Percentiles rank a stretch among this genome's conserved stretches.
phyloP scores from a whole-genome alignment of 2,888 invertebrate species.

The Hydroisotoma schaefferi region DNA sequence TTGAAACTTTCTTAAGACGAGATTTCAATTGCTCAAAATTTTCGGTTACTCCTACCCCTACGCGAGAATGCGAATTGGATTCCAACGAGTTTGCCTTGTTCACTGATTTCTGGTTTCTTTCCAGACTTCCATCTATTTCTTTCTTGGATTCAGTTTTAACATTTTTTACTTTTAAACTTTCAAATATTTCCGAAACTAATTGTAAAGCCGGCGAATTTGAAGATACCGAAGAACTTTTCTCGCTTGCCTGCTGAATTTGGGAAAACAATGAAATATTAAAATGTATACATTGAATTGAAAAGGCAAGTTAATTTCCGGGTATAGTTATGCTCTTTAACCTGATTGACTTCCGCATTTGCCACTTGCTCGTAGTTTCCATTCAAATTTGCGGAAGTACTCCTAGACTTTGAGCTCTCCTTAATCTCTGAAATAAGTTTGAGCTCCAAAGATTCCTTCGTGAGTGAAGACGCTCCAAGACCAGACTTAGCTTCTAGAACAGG shows the following conservation, averaged over 20 bases:
- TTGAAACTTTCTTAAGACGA: conserved; percentile 69
- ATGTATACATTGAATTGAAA: too few species aligned
- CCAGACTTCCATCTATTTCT: conserved; percentile 13
- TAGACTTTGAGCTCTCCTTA: conserved; percentile 60
- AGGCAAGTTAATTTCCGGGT: too few species aligned
- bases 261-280: too few species aligned
- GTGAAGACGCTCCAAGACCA: conserved; percentile 31
- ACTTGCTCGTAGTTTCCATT: conserved; percentile 12
- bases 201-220: conserved; percentile 71
- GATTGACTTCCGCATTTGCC: too few species aligned
- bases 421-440: conserved; percentile 77
- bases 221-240: conserved; percentile 50
- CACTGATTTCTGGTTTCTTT: too few species aligned
- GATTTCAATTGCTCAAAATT: conserved; percentile 63
- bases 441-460: conserved; percentile 71
- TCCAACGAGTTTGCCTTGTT: background rate
- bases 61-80: conserved; percentile 20
- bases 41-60: conserved; percentile 29
- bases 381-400: background rate
- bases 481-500: conserved; percentile 47
- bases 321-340: too few species aligned
- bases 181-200: conserved; percentile 77
- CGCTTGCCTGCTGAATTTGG: conserved; percentile 19
- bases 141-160: conserved; percentile 32
- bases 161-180: conserved; percentile 70